Evolutionary conservation across 2,113 vertebrate species (phyloP).

Genomic region (Strix uralensis): DNA sequence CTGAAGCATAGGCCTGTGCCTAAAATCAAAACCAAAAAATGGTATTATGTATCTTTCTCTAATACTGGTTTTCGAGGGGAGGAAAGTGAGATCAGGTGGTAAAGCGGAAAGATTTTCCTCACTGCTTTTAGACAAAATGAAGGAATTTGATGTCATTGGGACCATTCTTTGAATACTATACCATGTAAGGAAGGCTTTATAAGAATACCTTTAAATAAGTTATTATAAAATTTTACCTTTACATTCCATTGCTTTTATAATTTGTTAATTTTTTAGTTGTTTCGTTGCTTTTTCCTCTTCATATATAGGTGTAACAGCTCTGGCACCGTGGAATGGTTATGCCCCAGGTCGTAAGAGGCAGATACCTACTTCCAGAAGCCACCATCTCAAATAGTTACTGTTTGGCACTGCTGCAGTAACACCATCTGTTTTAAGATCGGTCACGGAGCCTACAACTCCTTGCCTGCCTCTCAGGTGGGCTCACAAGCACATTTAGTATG

Average conservation of each 20-base stretch:
- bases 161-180: slow-evolving; percentile 18
- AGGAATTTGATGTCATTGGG: slow-evolving; percentile 57
- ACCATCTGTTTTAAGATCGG: not conserved
- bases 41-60: not conserved
- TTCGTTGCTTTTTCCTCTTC: not conserved
- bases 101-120: slow-evolving; percentile 11
- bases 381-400: not conserved
- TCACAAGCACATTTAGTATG: not conserved
- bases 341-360: not conserved
- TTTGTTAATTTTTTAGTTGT: slow-evolving; percentile 3
- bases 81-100: not conserved
- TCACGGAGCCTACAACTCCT: not conserved
- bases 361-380: not conserved
- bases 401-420: not conserved
- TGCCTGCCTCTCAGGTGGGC: not conserved
- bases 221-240: slow-evolving; percentile 55
- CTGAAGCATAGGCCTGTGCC: not conserved
- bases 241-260: slow-evolving; percentile 49
- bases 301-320: not conserved
- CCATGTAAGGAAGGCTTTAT: slow-evolving; percentile 50
- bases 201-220: slow-evolving; percentile 54
- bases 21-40: not conserved
- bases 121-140: slow-evolving; percentile 51
- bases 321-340: not conserved
- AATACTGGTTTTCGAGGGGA: not conserved